Conservation (phyloP, 2,888 invertebrate genomes). For the Spilosoma lubricipeda region DNA sequence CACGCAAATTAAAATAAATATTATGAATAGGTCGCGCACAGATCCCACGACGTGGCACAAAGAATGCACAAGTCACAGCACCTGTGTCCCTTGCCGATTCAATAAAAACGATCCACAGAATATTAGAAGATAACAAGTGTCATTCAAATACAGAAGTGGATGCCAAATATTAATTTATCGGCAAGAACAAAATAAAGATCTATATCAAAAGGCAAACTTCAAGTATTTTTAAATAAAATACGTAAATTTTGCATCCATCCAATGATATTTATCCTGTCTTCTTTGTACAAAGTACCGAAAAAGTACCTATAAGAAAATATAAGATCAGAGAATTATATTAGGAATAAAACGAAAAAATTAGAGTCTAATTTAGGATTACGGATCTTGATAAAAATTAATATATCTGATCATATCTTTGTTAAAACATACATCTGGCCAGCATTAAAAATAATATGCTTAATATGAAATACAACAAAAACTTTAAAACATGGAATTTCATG, state of each 20-base stretch:
- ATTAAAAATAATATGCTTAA: not conserved
- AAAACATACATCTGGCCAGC: not conserved
- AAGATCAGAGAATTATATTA: not conserved
- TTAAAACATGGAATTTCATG: not conserved
- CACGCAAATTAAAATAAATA: conserved; percentile 53
- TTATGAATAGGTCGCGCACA: conserved; percentile 43
- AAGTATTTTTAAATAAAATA: conserved; percentile 6
- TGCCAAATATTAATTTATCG: conserved; percentile 1
- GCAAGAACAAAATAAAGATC: not conserved
- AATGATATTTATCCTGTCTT: not conserved
- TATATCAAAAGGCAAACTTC: conserved; percentile 1
- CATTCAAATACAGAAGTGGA: conserved; percentile 34
- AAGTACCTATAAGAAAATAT: not conserved
- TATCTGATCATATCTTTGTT: not conserved
- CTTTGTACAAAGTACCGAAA: not conserved
- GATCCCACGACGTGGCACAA: conserved; percentile 66
- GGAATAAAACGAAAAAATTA: not conserved
- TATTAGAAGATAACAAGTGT: conserved; percentile 45
- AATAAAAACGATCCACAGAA: conserved; percentile 43
- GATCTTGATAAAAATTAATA: not conserved
- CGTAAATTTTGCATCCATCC: not conserved
- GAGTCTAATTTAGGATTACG: not conserved
- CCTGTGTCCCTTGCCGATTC: conserved; percentile 63
- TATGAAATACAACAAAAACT: not conserved
- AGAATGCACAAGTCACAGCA: conserved; percentile 81